These are phyloP conservation scores for Dryobota labecula DNA, from an alignment of 2,888 invertebrate species.

Conservation along the genomic window DNA sequence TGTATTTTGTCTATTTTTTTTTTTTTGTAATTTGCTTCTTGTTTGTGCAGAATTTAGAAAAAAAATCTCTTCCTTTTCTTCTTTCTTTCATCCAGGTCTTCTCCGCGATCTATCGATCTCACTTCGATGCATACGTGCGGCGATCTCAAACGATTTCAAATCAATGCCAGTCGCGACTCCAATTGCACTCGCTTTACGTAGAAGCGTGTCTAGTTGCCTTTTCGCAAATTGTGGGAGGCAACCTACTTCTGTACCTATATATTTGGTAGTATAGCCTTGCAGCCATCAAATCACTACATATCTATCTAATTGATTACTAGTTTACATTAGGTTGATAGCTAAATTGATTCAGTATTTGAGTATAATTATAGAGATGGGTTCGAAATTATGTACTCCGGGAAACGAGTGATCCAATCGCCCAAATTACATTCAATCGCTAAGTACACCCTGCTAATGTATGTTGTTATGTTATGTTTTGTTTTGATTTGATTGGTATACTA, in stretches of 20 bases:
- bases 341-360: conserved; percentile 17
- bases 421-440: conserved; percentile 18
- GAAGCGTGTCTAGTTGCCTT: not conserved
- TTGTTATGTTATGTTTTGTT: not conserved
- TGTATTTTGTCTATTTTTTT: too few species aligned
- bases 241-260: not conserved
- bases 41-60: too few species aligned
- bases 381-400: conserved; percentile 19
- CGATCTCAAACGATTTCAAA: not conserved
- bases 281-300: conserved; percentile 30
- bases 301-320: conserved; percentile 28
- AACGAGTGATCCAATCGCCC: conserved; percentile 15
- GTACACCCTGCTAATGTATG: conserved; percentile 27
- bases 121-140: not conserved
- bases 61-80: too few species aligned
- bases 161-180: not conserved
- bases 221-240: not conserved
- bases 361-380: conserved; percentile 20
- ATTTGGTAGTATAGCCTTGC: not conserved
- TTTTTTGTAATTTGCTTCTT: too few species aligned
- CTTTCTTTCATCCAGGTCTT: too few species aligned
- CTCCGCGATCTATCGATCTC: not conserved
- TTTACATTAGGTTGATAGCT: conserved; percentile 22
- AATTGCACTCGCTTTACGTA: not conserved
- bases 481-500: conserved; percentile 6